A percentile compares a stretch with the other conserved stretches of the same genome.
Evolutionary conservation across 2,113 vertebrate genomes (phyloP).

Genomic region (cattle (Bos taurus)): DNA sequence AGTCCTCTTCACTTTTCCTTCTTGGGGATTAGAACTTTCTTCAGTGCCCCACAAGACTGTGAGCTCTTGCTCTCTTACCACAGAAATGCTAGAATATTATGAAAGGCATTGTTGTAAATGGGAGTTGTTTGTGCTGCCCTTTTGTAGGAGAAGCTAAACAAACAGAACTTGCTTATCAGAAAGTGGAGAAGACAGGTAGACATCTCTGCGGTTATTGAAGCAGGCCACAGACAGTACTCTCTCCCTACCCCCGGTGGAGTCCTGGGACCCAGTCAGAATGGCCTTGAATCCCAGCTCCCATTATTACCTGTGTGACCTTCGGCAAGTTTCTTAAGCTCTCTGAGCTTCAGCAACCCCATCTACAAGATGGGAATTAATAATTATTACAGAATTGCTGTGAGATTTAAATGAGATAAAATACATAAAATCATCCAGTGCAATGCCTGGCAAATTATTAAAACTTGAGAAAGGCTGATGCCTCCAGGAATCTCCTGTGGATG

Average conservation of each 20-base stretch:
- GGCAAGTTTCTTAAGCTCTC: background rate
- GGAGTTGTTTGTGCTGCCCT: background rate
- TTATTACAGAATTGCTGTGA: background rate
- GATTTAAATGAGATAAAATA: background rate
- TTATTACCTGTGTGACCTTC: background rate
- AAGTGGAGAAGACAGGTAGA: background rate
- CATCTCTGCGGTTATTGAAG: background rate
- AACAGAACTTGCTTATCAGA: background rate
- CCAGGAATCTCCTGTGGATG: background rate
- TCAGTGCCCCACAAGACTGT: background rate
- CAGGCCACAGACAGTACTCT: background rate
- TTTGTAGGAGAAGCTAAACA: background rate
- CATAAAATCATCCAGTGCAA: background rate
- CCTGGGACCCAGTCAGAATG: background rate
- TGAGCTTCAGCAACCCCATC: background rate
- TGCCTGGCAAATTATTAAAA: background rate
- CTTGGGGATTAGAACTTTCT: background rate
- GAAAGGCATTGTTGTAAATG: background rate
- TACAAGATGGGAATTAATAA: background rate
- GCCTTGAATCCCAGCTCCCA: background rate
- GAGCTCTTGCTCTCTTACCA: background rate
- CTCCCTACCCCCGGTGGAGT: fast-evolving
- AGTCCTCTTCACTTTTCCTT: background rate
- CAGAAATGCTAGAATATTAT: background rate
- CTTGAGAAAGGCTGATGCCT: background rate